Percentiles rank a stretch among this genome's conserved stretches.
These are phyloP conservation scores for Geococcyx californianus DNA, from an alignment of 2,113 vertebrate genomes.

Conservation along the genomic window DNA sequence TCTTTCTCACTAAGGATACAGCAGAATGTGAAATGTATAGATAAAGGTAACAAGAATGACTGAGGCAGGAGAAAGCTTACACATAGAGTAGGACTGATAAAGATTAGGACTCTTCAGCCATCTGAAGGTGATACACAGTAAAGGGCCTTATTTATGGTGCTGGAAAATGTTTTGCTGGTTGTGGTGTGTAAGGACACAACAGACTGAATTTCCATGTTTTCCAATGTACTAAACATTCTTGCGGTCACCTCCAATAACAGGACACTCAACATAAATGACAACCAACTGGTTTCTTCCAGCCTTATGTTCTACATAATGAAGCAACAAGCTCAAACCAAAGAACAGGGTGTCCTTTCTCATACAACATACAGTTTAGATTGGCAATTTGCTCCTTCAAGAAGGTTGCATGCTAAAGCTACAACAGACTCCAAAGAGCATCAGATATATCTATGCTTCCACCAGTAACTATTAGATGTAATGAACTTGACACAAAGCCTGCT, in stretches of 20 bases:
- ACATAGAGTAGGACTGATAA: background rate
- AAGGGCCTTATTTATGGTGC: background rate
- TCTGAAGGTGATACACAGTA: background rate
- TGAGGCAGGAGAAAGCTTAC: background rate
- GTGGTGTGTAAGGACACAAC: accelerated
- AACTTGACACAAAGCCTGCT: background rate
- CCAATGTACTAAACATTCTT: background rate
- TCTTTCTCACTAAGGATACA: background rate
- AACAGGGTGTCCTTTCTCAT: background rate
- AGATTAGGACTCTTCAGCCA: background rate
- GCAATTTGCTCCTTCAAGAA: background rate
- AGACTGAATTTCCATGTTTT: background rate
- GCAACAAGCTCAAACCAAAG: background rate
- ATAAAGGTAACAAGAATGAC: background rate
- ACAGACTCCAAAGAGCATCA: background rate
- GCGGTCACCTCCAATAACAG: background rate
- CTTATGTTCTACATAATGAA: accelerated
- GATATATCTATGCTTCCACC: background rate
- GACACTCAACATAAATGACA: accelerated
- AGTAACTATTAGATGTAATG: background rate
- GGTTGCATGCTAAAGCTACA: background rate
- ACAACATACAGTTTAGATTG: background rate
- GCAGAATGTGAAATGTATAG: background rate
- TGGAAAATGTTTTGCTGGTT: background rate
- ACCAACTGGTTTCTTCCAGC: background rate